Percentiles rank a stretch among this genome's conserved stretches.
These are phyloP conservation scores for Piliocolobus tephrosceles DNA, from an alignment of 2,113 vertebrate species.

Conservation along the genomic window DNA sequence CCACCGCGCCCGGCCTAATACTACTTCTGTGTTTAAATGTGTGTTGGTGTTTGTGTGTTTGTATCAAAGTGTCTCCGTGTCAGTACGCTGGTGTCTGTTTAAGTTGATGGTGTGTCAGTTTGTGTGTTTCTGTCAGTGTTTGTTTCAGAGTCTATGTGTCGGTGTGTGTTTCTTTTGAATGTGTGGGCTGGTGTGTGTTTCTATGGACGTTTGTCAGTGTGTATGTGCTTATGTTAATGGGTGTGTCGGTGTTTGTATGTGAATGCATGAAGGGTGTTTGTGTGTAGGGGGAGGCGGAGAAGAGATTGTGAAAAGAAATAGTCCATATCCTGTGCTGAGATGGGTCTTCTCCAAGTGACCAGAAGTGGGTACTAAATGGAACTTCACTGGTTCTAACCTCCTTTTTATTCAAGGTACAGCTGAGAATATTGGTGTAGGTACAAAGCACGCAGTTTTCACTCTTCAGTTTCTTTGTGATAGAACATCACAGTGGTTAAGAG, in stretches of 20 bases:
- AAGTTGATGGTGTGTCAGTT: background rate
- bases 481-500: background rate
- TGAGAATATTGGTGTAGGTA: background rate
- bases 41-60: background rate
- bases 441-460: background rate
- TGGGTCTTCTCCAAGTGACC: background rate
- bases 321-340: background rate
- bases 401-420: background rate
- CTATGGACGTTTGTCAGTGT: background rate
- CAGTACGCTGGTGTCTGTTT: background rate
- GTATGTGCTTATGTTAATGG: background rate
- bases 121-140: background rate
- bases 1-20: too few relatives aligned
- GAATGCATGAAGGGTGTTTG: background rate
- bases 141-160: background rate
- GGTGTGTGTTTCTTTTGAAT: background rate
- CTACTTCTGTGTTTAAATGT: background rate
- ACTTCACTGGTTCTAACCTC: background rate
- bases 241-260: background rate
- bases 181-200: background rate
- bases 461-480: background rate
- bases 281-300: background rate
- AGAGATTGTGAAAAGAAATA: background rate
- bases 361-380: background rate
- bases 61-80: background rate